Evolutionary conservation across 2,888 invertebrate genomes (phyloP), one percentile per base, ranked within the genome.

Genomic region (Papilio gigon): DNA sequence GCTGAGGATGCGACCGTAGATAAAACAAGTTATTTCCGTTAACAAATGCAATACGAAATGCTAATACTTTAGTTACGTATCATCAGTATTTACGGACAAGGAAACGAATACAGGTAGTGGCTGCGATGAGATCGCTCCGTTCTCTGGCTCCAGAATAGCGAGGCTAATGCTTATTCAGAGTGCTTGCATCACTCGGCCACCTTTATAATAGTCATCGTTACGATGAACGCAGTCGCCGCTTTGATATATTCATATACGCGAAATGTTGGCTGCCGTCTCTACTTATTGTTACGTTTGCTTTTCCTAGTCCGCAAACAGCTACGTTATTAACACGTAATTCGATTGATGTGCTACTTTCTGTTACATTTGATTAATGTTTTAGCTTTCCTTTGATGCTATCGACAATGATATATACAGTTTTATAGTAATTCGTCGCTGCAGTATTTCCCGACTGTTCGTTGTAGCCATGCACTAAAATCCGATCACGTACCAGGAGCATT

Each of bases 141-240:
- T 82, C 80, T 79, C 77, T 75, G 71, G 71, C 73, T 80, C 77
- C 77, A 82, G 85, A 81, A 83, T 80, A 84, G 81, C 81, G 79
- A 76, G 74, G 77, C 80, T 84, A 87, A 86, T 86, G 83, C 80
- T 78, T 81, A 85, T 85, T 85, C 84, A 82, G 72, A 75, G 80
- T 77, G 82, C 82, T 85, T 84, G 79, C 86, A 84, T 86, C 85
- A 83, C 81, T 72, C 81, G 75, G 80, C 82, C 80, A 84, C 81
- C 81, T 82, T 87, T 88, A 89, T 89, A 88, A 88, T 83, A 86
- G 84, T 82, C 84, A 83, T 86, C 79, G 81, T 77, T 76, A 73
- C 78, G 78, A 80, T 71, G 79, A 84, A 80, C 80, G 83, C 83
- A 78, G 78, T 77, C 78, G 76, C 75, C 72, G 72, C 71, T 71